These are phyloP conservation scores for Hyalella azteca DNA, from an alignment of 2,888 invertebrate species.

Conservation along the genomic window DNA sequence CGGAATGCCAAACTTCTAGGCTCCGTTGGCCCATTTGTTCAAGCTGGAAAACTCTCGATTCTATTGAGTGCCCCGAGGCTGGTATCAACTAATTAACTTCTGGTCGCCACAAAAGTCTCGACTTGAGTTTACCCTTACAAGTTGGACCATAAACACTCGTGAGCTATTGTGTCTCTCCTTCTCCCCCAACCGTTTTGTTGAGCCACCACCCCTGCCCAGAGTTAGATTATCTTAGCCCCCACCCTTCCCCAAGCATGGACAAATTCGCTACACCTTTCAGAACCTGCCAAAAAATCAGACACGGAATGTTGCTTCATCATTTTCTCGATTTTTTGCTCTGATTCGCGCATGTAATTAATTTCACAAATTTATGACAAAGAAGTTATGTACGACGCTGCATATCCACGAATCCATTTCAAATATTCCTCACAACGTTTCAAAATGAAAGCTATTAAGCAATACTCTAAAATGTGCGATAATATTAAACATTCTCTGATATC, in stretches of 20 bases:
- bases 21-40: slow-evolving; percentile 1
- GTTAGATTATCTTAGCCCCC: no score
- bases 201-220: background rate
- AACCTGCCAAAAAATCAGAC: background rate
- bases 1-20: slow-evolving; percentile 10
- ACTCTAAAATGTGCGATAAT: no score
- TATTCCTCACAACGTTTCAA: no score
- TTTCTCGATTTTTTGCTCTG: no score
- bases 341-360: no score
- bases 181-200: background rate
- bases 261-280: background rate
- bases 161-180: slow-evolving; percentile 13
- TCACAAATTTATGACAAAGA: no score
- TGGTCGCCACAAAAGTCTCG: slow-evolving; percentile 32
- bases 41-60: background rate
- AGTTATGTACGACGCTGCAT: no score
- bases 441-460: no score
- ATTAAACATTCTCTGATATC: no score
- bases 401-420: no score
- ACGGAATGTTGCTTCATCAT: no score
- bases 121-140: slow-evolving; percentile 28
- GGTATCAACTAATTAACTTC: slow-evolving; percentile 34
- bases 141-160: slow-evolving; percentile 20
- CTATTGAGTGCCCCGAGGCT: slow-evolving; percentile 19
- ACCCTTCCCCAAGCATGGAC: background rate